Percentiles rank a stretch among this genome's conserved stretches.
Evolutionary conservation across 2,888 invertebrate species (phyloP).

Genomic region (Zaprionus obscuricornis): DNA sequence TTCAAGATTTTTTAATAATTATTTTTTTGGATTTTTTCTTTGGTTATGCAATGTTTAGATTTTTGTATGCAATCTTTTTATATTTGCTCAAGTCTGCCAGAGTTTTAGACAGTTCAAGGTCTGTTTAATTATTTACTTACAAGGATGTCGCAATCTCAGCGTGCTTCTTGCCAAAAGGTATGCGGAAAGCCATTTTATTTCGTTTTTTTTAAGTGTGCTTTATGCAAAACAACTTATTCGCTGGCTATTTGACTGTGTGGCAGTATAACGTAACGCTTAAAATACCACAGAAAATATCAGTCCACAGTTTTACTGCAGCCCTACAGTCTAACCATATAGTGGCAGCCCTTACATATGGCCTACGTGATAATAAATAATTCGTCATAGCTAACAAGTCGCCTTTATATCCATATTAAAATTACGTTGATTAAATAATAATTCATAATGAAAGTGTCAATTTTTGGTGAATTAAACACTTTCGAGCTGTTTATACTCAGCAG

Average conservation of each 20-base stretch:
- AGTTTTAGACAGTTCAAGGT: not conserved
- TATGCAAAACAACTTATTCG: conserved; percentile 24
- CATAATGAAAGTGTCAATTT: conserved; percentile 59
- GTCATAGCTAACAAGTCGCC: conserved; percentile 31
- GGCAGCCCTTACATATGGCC: conserved; percentile 37
- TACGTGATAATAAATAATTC: conserved; percentile 56
- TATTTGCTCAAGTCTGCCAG: no score
- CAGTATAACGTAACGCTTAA: conserved; percentile 17
- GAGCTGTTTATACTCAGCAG: conserved; percentile 66
- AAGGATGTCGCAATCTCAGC: conserved; percentile 85
- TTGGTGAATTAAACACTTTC: conserved; percentile 62
- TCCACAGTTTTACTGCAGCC: not conserved
- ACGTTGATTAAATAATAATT: conserved; percentile 1
- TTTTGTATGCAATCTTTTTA: no score
- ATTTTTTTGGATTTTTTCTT: not conserved
- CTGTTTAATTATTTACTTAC: conserved; percentile 67
- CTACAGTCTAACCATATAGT: not conserved
- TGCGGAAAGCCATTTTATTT: conserved; percentile 72
- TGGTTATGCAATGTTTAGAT: conserved; percentile 71
- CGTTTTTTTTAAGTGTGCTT: conserved; percentile 6
- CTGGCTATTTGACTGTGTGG: conserved; percentile 17
- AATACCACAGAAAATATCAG: conserved; percentile 8
- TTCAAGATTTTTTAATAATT: not conserved
- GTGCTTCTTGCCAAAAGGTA: conserved; percentile 86
- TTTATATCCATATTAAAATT: not conserved